A percentile compares a stretch with the other conserved stretches of the same genome.
phyloP scores from a whole-genome alignment of 2,113 vertebrate species.

The Pyrgilauda ruficollis region DNA sequence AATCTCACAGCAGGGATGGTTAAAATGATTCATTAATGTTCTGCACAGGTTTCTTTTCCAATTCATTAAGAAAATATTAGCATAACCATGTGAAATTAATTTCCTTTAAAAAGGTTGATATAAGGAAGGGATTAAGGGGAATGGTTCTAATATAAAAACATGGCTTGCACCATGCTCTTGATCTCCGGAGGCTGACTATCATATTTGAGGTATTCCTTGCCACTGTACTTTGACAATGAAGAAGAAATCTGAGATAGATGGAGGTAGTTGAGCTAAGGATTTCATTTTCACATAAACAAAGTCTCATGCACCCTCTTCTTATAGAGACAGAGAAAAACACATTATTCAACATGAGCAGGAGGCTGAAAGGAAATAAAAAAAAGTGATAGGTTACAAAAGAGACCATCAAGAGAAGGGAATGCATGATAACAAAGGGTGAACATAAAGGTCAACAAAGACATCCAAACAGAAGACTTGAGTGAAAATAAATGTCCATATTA shows the following conservation, averaged over 20 bases:
- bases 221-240: not conserved
- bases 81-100: conserved; percentile 57
- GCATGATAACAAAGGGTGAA: conserved; percentile 4
- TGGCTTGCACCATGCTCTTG: not conserved
- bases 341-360: conserved; percentile 17
- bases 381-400: conserved; percentile 45
- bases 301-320: not conserved
- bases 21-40: conserved; percentile 63
- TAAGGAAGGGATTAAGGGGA: conserved; percentile 42
- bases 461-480: not conserved
- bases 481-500: not conserved
- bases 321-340: not conserved
- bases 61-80: conserved; percentile 68
- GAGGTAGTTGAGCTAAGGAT: not conserved
- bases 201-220: conserved; percentile 17
- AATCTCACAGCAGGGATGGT: conserved; percentile 49
- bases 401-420: conserved; percentile 8
- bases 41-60: conserved; percentile 37
- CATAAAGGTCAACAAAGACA: not conserved
- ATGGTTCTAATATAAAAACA: conserved; percentile 22
- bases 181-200: not conserved
- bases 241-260: not conserved
- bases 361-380: conserved; percentile 47
- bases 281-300: not conserved
- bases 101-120: conserved; percentile 47